A percentile compares a stretch with the other conserved stretches of the same genome.
Conservation (phyloP, 2,888 invertebrate genomes). For the Heliconius erato region DNA sequence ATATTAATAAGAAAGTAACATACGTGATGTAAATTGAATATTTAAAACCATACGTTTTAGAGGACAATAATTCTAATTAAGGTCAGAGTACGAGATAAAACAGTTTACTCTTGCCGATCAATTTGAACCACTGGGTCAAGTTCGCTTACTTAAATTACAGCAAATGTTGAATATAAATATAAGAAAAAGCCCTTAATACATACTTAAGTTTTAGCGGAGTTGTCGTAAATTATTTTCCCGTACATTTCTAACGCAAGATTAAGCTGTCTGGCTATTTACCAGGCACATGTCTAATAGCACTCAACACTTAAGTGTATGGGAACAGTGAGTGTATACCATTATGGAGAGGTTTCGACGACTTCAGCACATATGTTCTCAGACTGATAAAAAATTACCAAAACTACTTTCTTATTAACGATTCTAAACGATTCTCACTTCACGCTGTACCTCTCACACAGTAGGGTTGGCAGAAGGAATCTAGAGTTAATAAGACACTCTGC, state of each 20-base stretch:
- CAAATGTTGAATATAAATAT: background rate
- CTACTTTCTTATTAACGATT: background rate
- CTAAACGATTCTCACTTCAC: too few species aligned
- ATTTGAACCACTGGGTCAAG: constrained; percentile 70
- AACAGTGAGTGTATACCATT: constrained; percentile 39
- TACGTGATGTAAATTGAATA: constrained; percentile 30
- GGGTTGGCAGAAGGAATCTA: too few species aligned
- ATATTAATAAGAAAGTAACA: constrained; percentile 38
- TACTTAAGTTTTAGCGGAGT: background rate
- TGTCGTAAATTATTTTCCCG: background rate
- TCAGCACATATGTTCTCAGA: constrained; percentile 42
- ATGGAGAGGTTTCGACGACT: constrained; percentile 42
- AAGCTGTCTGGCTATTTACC: background rate
- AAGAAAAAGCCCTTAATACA: background rate
- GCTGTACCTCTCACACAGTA: too few species aligned
- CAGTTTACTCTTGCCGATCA: constrained; percentile 42
- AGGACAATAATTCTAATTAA: constrained; percentile 55
- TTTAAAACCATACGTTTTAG: constrained; percentile 58
- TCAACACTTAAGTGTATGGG: constrained; percentile 56
- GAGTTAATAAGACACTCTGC: too few species aligned
- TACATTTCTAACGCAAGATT: background rate
- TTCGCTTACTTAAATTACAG: constrained; percentile 58
- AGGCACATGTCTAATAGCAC: constrained; percentile 46
- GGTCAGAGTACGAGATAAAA: constrained; percentile 63
- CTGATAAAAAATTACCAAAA: constrained; percentile 26